phyloP scores from a whole-genome alignment of 2,113 vertebrate species.

The Lepus americanus region DNA sequence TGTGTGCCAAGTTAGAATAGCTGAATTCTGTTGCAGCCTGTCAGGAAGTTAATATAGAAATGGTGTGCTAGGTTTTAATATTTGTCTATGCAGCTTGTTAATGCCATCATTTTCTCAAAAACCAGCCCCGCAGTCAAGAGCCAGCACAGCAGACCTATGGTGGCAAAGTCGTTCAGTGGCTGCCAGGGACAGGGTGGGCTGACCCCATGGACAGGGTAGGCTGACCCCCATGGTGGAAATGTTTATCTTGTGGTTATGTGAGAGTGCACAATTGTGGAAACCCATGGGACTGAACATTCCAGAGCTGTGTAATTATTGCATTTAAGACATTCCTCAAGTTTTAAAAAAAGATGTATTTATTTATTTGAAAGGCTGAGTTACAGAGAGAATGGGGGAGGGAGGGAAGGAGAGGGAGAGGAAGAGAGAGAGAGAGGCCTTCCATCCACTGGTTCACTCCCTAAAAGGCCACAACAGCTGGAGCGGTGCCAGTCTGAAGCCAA shows the following conservation, averaged over 20 bases:
- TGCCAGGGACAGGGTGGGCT: neutral
- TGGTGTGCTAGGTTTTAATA: neutral
- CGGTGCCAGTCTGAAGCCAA: no score
- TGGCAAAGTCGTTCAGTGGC: neutral
- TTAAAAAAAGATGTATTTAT: neutral
- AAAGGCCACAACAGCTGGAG: no score
- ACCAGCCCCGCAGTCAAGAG: neutral
- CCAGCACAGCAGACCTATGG: neutral
- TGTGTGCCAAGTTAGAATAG: neutral
- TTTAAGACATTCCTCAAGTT: neutral
- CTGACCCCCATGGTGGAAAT: neutral
- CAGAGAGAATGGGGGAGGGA: no score
- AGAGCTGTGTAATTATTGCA: neutral
- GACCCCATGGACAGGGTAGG: neutral
- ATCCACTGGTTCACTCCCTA: no score
- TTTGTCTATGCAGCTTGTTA: neutral
- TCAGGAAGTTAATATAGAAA: slow-evolving; percentile 23
- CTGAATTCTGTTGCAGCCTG: neutral
- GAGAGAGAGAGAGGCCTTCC: no score
- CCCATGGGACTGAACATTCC: neutral
- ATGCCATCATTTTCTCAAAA: slow-evolving; percentile 15
- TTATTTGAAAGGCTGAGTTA: no score
- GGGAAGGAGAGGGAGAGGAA: no score
- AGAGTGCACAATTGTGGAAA: neutral
- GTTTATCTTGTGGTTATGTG: neutral